phyloP scores from a whole-genome alignment of 2,888 invertebrate genomes.

The Willowsia nigromaculata region DNA sequence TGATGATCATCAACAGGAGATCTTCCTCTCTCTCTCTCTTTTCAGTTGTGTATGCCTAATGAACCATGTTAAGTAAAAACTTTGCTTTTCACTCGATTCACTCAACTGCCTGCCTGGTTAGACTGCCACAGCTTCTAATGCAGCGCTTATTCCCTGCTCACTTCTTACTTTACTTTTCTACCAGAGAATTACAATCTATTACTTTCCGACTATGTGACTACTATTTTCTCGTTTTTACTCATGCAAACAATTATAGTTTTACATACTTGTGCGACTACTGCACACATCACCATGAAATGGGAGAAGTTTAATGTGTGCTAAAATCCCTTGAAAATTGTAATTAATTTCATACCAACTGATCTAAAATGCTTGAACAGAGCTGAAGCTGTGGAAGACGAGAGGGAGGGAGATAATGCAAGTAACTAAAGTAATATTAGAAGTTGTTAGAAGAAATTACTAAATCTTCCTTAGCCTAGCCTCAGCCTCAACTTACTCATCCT shows the following conservation, averaged over 20 bases:
- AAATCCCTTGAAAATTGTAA: constrained; percentile 69
- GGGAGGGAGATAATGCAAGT: constrained; percentile 19
- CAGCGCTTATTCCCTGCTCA: not conserved
- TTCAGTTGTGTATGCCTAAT: constrained; percentile 48
- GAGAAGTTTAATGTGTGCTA: constrained; percentile 63
- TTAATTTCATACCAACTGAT: constrained; percentile 68
- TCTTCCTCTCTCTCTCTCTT: not conserved
- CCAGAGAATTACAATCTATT: constrained; percentile 41
- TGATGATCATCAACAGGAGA: constrained; percentile 33
- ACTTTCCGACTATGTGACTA: constrained; percentile 23
- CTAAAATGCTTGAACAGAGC: constrained; percentile 55
- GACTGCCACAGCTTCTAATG: not conserved
- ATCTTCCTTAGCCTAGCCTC: constrained; percentile 61
- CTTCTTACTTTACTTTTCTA: constrained; percentile 23
- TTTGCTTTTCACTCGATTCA: constrained; percentile 59
- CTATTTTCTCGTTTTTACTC: constrained; percentile 39
- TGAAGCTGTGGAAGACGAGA: not conserved
- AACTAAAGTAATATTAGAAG: constrained; percentile 61
- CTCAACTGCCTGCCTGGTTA: constrained; percentile 27
- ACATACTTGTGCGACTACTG: constrained; percentile 1
- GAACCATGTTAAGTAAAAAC: constrained; percentile 61
- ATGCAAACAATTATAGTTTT: constrained; percentile 59
- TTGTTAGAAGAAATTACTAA: constrained; percentile 67
- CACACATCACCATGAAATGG: constrained; percentile 43
- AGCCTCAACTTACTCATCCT: constrained; percentile 47